Percentiles rank a stretch among this genome's conserved stretches.
Evolutionary conservation across 2,888 invertebrate genomes (phyloP).

Genomic region (Philereme transversata): DNA sequence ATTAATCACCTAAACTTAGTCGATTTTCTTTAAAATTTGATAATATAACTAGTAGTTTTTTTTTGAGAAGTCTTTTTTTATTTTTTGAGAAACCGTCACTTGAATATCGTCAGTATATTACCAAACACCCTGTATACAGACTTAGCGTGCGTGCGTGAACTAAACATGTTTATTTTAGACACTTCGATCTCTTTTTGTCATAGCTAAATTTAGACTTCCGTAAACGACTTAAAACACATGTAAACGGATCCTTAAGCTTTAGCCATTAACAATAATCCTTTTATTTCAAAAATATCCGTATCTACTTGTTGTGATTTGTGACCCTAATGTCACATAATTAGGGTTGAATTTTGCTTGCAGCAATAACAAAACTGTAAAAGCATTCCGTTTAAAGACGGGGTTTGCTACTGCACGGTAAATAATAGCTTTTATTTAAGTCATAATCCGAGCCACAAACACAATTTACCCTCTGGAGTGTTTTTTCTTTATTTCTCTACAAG

Average conservation of each 20-base stretch:
- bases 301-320: constrained; percentile 34
- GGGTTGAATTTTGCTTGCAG: constrained; percentile 48
- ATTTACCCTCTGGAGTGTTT: too few relatives aligned
- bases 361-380: constrained; percentile 48
- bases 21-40: too few relatives aligned
- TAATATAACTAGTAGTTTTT: too few relatives aligned
- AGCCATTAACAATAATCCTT: constrained; percentile 74
- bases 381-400: constrained; percentile 54
- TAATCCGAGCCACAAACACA: constrained; percentile 42
- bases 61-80: too few relatives aligned
- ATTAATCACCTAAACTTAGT: too few relatives aligned
- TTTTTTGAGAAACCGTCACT: too few relatives aligned
- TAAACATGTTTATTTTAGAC: constrained; percentile 50
- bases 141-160: constrained; percentile 44
- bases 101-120: too few relatives aligned
- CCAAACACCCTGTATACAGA: too few relatives aligned
- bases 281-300: constrained; percentile 50
- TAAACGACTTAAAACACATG: constrained; percentile 66
- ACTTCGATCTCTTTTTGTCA: constrained; percentile 37
- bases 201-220: constrained; percentile 52
- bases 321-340: constrained; percentile 40
- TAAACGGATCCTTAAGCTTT: constrained; percentile 58
- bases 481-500: neutral
- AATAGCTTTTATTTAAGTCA: constrained; percentile 64
- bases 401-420: constrained; percentile 53